Base-by-base conservation (phyloP, 2,797 vertebrate species). In the Caiman crocodilus region DNA sequence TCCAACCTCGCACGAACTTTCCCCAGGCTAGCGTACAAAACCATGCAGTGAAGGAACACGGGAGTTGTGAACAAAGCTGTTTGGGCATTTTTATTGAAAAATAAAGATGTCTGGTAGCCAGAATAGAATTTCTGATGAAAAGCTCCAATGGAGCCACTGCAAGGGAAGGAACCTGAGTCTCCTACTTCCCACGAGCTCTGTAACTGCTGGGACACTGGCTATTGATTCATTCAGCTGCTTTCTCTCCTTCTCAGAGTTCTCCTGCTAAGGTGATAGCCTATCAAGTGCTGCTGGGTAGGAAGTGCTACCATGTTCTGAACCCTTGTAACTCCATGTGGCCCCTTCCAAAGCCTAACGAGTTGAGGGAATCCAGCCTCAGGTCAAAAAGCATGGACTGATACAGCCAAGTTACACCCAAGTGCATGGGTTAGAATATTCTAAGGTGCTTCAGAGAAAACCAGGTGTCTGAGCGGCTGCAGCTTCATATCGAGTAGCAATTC, bases 291-390 rank as follows among this genome's bases (percentile, higher is more conserved):
- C 81, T 1, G 3, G 8, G 25, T 13, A n/a, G 76, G 23, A 83
- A 67, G 77, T 90, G 79, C 75, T 94, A 65, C 85, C 93, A 76
- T 75, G 32, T 85, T n/a, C 59, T 83, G 76, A 75, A 83, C 63
- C 84, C 0, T 0, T 21, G 5, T 61, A 55, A 92, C 67, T 63
- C 78, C 71, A 63, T 4, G 6, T 60, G 50, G 42, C 42, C 11
- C 9, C 42, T 50, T 50, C 42, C 42, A 50, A 50, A 50, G 42
- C 42, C 42, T 50, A 50, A 50, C 11, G 42, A 50, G 42, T 50
- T 42, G 42, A 50, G 10, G 42, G 42, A 50, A 50, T 10, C 42
- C 42, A 50, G 42, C 42, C 42, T 50, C 3, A 50, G 6, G 11
- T 50, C 42, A 50, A 50, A 50, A 61, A 30, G 17, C 7, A 67